Base-by-base conservation (phyloP, 1,140 invertebrate species). In the Berghia stephanieae region DNA sequence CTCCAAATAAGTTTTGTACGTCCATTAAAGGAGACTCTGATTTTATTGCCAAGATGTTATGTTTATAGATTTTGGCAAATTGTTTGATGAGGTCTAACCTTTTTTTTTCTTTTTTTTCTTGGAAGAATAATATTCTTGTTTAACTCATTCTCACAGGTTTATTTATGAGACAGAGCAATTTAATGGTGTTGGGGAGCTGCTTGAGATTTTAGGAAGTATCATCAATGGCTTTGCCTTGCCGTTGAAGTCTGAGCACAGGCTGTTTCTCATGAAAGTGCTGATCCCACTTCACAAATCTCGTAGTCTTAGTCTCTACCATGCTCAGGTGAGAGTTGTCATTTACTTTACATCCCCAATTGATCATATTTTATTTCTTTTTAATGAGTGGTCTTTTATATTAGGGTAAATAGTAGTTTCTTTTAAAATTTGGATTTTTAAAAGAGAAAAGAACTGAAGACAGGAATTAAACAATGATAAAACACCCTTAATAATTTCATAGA, bases 181-280 rank as follows among this genome's bases (percentile, higher is more conserved):
- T 75, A 85, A 85, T 81, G 85, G 85, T 46, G 83, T 86, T 76
- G 85, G 83, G 70, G 85, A 86, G 78, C 79, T 87, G 63, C 79
- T 88, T 71, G 87, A 90, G 83, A 90, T 90, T 68, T 78, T 90
- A 70, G 88, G 88, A 76, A 90, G 89, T 83, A 91, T 91, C 78
- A 91, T 92, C 80, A 91, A 91, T 85, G 91, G 91, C n/a, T 91
- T 90, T 87, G 90, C 90, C 24, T 80, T 90, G 78, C 91, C 91
- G 24, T 81, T 89, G 70, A 89, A 89, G 78, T 72, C 80, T 46
- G 88, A 89, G 80, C 88, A 89, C 83, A 88, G 87, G 76, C 82
- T 83, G 78, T 89, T 89, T 81, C 81, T 89, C 68, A 83, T 86
- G 73, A 88, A 86, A 78, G 87, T 89, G 60, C 83, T 89, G 76